A percentile compares a stretch with the other conserved stretches of the same genome.
Evolutionary conservation across 2,888 invertebrate genomes (phyloP).

Genomic region (Neoaliturus tenellus): DNA sequence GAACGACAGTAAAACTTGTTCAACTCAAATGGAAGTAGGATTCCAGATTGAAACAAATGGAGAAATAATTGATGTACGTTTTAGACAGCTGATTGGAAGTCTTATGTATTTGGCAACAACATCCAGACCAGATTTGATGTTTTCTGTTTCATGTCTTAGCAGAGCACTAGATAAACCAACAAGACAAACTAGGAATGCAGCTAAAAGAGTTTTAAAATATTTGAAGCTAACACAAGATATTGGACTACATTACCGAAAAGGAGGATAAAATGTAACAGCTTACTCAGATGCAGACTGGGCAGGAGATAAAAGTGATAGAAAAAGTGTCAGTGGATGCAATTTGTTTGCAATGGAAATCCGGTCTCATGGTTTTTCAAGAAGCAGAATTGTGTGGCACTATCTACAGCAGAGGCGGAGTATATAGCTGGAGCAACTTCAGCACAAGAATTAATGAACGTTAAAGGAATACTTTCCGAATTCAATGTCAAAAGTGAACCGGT

Average conservation of each 20-base stretch:
- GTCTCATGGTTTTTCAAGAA: slow-evolving; percentile 55
- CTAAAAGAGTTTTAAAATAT: no score
- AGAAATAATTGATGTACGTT: slow-evolving; percentile 33
- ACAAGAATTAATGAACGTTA: not conserved
- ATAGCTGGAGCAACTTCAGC: slow-evolving; percentile 1
- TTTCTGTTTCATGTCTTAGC: no score
- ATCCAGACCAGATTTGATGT: slow-evolving; percentile 53
- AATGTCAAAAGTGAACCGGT: not conserved
- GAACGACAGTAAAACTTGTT: slow-evolving; percentile 11
- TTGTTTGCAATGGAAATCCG: slow-evolving; percentile 44
- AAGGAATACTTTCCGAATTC: not conserved
- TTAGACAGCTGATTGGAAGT: slow-evolving; percentile 31
- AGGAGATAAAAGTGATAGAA: slow-evolving; percentile 49
- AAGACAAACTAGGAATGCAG: slow-evolving; percentile 20
- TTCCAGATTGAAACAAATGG: slow-evolving; percentile 30
- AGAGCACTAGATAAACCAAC: slow-evolving; percentile 28
- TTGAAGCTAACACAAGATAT: slow-evolving; percentile 42
- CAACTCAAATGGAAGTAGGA: slow-evolving; percentile 55
- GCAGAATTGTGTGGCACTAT: slow-evolving; percentile 47
- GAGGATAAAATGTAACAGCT: not conserved
- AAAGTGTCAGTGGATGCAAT: slow-evolving; percentile 52
- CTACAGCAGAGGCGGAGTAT: slow-evolving; percentile 56
- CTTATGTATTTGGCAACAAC: slow-evolving; percentile 50
- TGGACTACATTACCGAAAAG: slow-evolving; percentile 31
- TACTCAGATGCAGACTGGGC: slow-evolving; percentile 50